A percentile compares a stretch with the other conserved stretches of the same genome.
These are phyloP conservation scores for Vicugna pacos DNA, from an alignment of 2,113 vertebrate genomes.

Conservation along the genomic window DNA sequence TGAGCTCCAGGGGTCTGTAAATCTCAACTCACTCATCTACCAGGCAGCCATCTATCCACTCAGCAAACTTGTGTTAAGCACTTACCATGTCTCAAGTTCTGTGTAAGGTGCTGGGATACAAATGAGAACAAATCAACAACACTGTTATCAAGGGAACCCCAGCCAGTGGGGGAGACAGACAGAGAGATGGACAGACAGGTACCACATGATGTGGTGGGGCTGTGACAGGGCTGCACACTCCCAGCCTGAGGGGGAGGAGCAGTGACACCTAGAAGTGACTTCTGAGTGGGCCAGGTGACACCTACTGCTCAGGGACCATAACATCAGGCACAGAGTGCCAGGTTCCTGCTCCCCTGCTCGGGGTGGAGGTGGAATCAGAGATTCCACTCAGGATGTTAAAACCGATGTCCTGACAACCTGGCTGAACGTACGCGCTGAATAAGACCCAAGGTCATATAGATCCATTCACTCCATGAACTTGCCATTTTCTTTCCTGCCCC, in stretches of 20 bases:
- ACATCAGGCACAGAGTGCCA: neutral
- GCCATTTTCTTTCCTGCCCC: neutral
- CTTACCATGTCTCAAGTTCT: accelerated
- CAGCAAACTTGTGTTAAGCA: neutral
- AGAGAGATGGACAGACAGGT: neutral
- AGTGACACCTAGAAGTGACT: neutral
- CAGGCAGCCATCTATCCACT: neutral
- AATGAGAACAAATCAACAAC: neutral
- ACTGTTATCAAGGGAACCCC: no score
- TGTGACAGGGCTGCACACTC: no score
- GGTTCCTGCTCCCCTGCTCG: neutral
- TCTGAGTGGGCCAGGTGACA: neutral
- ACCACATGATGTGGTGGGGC: no score
- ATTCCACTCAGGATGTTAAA: neutral
- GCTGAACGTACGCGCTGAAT: neutral
- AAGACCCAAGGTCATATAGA: neutral
- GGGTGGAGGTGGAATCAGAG: neutral
- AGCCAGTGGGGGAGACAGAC: neutral
- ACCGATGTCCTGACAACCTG: neutral
- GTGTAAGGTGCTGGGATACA: neutral
- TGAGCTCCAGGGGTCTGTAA: neutral
- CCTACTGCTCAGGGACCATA: neutral
- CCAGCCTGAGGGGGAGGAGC: accelerated
- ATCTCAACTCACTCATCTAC: neutral
- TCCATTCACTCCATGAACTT: neutral